Conservation (phyloP, 2,888 invertebrate species). For the Strigamia crassipes region DNA sequence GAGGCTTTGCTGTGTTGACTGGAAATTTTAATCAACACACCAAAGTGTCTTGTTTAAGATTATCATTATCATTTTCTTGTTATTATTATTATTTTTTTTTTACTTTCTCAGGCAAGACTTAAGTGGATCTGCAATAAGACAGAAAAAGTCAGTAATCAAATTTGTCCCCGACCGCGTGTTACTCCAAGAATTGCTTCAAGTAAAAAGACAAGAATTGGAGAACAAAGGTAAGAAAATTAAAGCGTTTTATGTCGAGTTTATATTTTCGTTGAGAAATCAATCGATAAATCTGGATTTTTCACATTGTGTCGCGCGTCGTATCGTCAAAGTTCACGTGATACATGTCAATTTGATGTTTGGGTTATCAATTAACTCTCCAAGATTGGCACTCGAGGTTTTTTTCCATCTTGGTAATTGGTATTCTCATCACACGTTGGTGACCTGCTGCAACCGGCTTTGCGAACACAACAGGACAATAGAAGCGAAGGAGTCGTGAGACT, state of each 20-base stretch:
- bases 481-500: conserved; percentile 7
- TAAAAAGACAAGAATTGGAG: background rate
- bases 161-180: background rate
- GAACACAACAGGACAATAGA: conserved; percentile 40
- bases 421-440: conserved; percentile 30
- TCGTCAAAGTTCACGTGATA: background rate
- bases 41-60: too few relatives aligned
- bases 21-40: too few relatives aligned
- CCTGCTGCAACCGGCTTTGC: conserved; percentile 13
- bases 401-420: background rate
- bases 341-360: conserved; percentile 13
- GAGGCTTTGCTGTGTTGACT: too few relatives aligned
- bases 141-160: background rate
- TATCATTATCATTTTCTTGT: too few relatives aligned
- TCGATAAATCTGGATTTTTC: background rate
- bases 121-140: background rate
- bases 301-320: too few relatives aligned
- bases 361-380: background rate
- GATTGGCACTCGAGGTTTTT: background rate
- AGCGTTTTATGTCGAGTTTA: background rate
- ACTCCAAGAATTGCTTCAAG: background rate
- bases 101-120: background rate
- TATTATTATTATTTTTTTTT: too few relatives aligned
- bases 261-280: background rate
- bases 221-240: background rate